Base-by-base conservation (phyloP, 1,140 invertebrate genomes). In the Tetramorium alpestre region DNA sequence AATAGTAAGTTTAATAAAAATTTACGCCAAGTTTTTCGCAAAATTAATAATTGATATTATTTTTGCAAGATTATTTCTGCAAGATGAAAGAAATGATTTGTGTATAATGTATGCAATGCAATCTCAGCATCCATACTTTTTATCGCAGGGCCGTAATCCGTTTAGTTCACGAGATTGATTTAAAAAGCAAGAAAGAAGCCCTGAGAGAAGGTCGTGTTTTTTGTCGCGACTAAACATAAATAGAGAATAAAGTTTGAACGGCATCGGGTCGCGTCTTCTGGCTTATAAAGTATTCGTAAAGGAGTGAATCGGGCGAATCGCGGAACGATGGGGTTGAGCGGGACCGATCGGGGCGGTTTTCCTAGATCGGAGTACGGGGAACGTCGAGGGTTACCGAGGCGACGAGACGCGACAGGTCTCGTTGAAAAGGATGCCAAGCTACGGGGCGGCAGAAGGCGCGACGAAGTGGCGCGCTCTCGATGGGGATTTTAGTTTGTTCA, bases 401-500 rank as follows among this genome's bases (percentile, higher is more conserved):
- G 84, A 90, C 88, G 87, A 78, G 73, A 85, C 84, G 41, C 84
- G 88, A 88, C 89, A 84, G 90, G 78, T 89, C 41, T 87, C 33
- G 33, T 85, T 73, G 78, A 87, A 87, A 89, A 92, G 91, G 92
- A 92, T 92, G 91, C 92, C 88, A 85, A 86, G 86, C 73, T 87
- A 64, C 62, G 81, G 84, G 80, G 84, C 44, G 56, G 75, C 72
- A 60, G 54, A 69, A 82, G 70, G 89, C 76, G 70, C 73, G 87
- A 89, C 77, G 86, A 91, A 85, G 80, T 90, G 70, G 67, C 58
- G 58, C 58, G 75, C 67, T 88, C 88, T 88, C 87, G 70, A 91
- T 88, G 92, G 93, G 94, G 93, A 94, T 94, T 95, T 94, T 91
- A 94, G 94, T 95, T 95, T 95, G 93, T 94, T 94, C 93, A 94